Evolutionary conservation across 2,888 invertebrate species (phyloP).

Genomic region (Pachydiplax longipennis): DNA sequence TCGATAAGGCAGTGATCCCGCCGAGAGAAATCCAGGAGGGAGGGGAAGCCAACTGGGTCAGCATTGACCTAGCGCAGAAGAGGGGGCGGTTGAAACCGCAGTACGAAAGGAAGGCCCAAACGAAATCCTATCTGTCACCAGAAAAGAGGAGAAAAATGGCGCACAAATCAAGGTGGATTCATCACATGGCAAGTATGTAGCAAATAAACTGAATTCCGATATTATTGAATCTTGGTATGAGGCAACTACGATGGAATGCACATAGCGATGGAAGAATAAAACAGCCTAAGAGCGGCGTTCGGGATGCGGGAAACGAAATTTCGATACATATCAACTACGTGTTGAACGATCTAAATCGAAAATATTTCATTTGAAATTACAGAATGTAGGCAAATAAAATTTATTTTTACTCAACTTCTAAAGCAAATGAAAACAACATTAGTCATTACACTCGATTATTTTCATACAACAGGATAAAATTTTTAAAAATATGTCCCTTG

Average conservation of each 20-base stretch:
- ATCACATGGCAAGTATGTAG: background rate
- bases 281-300: too few relatives aligned
- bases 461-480: too few relatives aligned
- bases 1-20: background rate
- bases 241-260: too few relatives aligned
- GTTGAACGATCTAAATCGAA: too few relatives aligned
- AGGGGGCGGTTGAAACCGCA: background rate
- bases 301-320: background rate
- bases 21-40: background rate
- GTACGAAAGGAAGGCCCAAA: background rate
- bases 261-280: too few relatives aligned
- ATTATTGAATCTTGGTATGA: too few relatives aligned
- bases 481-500: too few relatives aligned
- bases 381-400: too few relatives aligned
- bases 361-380: too few relatives aligned
- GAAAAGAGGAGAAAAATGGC: background rate
- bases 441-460: too few relatives aligned
- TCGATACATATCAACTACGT: background rate
- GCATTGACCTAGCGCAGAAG: background rate
- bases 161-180: background rate
- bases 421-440: too few relatives aligned
- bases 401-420: too few relatives aligned
- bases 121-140: background rate
- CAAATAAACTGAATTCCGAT: background rate
- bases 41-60: slow-evolving; percentile 23